Conservation (phyloP, 2,888 invertebrate genomes). For the Cheilosia scutellata region DNA sequence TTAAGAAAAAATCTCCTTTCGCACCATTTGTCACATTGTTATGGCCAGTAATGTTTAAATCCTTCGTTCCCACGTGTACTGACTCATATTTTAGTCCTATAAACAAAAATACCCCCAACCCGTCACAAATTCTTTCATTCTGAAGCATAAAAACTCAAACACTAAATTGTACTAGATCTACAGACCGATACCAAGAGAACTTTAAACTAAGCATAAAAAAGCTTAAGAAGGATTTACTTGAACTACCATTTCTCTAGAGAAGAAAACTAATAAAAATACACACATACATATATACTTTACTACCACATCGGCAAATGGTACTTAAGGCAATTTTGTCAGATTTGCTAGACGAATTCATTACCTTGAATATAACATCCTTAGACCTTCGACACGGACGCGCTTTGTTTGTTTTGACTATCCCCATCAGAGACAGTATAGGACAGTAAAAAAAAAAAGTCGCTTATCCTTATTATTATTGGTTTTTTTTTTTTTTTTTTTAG, state of each 20-base stretch:
- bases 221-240: conserved; percentile 1
- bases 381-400: too few species aligned
- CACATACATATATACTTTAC: not conserved
- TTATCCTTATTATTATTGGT: conserved; percentile 18
- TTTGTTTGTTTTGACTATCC: conserved; percentile 24
- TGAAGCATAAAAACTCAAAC: not conserved
- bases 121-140: not conserved
- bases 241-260: not conserved
- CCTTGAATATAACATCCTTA: not conserved
- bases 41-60: too few species aligned
- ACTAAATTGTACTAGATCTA: not conserved
- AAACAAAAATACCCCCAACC: too few species aligned
- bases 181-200: not conserved
- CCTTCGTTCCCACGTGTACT: too few species aligned
- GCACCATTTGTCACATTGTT: too few species aligned
- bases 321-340: conserved; percentile 11
- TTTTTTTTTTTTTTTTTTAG: too few species aligned
- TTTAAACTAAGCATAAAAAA: not conserved
- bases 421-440: conserved; percentile 9
- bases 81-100: too few species aligned
- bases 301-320: conserved; percentile 7
- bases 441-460: not conserved
- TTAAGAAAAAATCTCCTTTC: too few species aligned
- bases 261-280: not conserved
- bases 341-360: conserved; percentile 18